Evolutionary conservation across 2,113 vertebrate genomes (phyloP).

Genomic region (Macrotus californicus): DNA sequence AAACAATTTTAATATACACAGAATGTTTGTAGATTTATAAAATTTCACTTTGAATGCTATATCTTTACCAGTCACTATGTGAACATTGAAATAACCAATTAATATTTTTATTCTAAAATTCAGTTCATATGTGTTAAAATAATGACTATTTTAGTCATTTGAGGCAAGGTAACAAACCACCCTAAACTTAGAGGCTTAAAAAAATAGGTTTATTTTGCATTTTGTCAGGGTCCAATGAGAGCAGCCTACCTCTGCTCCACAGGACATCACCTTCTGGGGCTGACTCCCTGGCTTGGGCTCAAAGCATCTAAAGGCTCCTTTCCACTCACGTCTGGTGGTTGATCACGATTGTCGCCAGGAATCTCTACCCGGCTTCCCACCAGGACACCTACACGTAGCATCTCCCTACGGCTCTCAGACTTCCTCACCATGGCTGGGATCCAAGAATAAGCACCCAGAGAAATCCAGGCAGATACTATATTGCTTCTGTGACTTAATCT

Average conservation of each 20-base stretch:
- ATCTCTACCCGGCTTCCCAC: background rate
- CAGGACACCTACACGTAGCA: background rate
- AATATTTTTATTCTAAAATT: background rate
- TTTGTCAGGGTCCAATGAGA: background rate
- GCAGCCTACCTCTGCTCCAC: background rate
- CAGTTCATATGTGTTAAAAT: background rate
- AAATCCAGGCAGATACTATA: background rate
- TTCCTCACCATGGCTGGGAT: background rate
- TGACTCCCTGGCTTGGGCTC: background rate
- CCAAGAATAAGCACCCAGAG: background rate
- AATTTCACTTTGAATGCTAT: background rate
- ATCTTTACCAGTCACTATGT: background rate
- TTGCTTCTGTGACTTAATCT: background rate
- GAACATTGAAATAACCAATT: background rate
- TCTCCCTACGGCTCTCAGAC: background rate
- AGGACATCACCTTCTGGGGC: background rate
- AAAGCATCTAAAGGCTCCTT: background rate
- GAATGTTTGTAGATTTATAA: background rate
- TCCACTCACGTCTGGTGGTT: background rate
- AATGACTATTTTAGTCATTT: background rate
- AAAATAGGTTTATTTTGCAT: background rate
- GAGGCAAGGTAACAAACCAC: background rate
- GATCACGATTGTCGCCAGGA: background rate
- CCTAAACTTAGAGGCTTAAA: background rate
- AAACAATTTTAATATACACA: background rate